Evolutionary conservation across 2,888 invertebrate genomes (phyloP).

Genomic region (Archips xylosteana): DNA sequence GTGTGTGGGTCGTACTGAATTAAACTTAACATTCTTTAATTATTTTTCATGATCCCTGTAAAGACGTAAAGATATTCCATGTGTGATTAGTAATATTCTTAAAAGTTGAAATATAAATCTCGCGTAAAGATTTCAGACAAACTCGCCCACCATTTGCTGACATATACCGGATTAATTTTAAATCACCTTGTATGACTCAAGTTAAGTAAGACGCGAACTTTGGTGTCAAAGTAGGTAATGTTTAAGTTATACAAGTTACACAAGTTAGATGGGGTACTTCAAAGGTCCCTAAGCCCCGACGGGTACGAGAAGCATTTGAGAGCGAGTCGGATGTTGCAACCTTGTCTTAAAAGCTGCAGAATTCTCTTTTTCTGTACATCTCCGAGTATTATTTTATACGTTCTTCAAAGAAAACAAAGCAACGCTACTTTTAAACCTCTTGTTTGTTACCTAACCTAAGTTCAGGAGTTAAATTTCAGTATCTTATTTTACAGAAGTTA

Average conservation of each 20-base stretch:
- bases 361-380: background rate
- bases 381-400: background rate
- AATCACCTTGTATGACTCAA: background rate
- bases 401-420: background rate
- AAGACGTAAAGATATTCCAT: background rate
- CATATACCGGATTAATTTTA: no score
- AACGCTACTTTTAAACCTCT: background rate
- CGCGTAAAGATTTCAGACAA: no score
- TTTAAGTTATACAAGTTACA: background rate
- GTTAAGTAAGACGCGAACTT: background rate
- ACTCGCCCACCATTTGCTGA: no score
- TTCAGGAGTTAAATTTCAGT: background rate
- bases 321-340: background rate
- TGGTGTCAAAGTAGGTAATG: background rate
- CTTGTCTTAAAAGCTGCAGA: background rate
- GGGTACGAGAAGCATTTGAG: background rate
- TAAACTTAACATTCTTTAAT: slow-evolving; percentile 1
- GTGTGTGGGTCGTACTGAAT: background rate
- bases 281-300: background rate
- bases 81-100: no score
- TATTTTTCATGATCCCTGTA: background rate
- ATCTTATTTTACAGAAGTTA: background rate
- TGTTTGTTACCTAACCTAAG: background rate
- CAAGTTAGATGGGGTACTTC: background rate
- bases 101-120: no score